Percentiles rank a stretch among this genome's conserved stretches.
Conservation (phyloP, 2,888 invertebrate genomes). For the Cataglyphis albicans region DNA sequence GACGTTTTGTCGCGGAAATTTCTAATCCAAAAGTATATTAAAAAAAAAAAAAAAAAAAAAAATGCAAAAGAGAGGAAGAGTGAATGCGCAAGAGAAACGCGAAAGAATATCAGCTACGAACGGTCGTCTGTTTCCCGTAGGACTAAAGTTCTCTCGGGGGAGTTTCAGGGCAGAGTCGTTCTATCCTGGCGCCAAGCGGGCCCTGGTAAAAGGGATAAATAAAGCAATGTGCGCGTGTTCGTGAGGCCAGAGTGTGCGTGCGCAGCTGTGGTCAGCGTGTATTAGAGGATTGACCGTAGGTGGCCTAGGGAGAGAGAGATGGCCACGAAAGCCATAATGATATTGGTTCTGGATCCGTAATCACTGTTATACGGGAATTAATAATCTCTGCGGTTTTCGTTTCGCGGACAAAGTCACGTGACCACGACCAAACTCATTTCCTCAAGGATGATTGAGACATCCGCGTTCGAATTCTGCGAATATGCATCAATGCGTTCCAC, state of each 20-base stretch:
- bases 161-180: conserved; percentile 77
- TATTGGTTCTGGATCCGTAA: conserved; percentile 81
- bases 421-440: conserved; percentile 70
- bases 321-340: conserved; percentile 78
- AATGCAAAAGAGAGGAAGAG: conserved; percentile 1
- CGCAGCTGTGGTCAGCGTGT: conserved; percentile 65
- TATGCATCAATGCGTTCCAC: neutral
- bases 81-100: conserved; percentile 35
- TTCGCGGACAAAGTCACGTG: conserved; percentile 70
- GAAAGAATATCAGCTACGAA: conserved; percentile 46
- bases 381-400: conserved; percentile 81
- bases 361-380: conserved; percentile 82
- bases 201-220: conserved; percentile 71
- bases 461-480: conserved; percentile 14
- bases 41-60: conserved; percentile 3
- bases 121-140: conserved; percentile 65
- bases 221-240: conserved; percentile 51
- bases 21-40: conserved; percentile 14
- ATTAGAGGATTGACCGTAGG: conserved; percentile 73
- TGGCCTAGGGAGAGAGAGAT: conserved; percentile 73
- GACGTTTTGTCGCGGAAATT: conserved; percentile 22
- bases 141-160: conserved; percentile 69
- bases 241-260: conserved; percentile 51
- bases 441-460: conserved; percentile 75
- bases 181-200: conserved; percentile 81